Evolutionary conservation across 2,797 vertebrate species (phyloP).

Genomic region (Karalla daura): DNA sequence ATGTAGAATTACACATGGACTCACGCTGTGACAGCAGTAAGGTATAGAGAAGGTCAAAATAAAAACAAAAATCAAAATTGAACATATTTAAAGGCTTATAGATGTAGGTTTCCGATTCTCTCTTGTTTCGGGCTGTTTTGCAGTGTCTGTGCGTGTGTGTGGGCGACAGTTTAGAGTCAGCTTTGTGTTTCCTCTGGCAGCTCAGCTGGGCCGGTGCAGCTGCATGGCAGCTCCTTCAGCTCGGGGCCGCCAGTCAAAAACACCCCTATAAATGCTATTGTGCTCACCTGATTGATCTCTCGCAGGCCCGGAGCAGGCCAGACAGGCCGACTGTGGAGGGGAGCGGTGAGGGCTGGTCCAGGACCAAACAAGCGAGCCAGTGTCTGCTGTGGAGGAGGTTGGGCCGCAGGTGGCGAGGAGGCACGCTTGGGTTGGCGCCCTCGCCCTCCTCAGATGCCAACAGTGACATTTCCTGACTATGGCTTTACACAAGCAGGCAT

Average conservation of each 20-base stretch:
- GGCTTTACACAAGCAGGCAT: slow-evolving; percentile 80
- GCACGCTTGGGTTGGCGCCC: slow-evolving; percentile 81
- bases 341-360: slow-evolving; percentile 68
- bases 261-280: slow-evolving; percentile 84
- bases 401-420: slow-evolving; percentile 84
- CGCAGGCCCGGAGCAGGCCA: slow-evolving; percentile 72
- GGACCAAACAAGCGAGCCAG: slow-evolving; percentile 82
- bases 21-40: background rate
- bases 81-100: background rate
- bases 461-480: slow-evolving; percentile 85
- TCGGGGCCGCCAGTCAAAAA: slow-evolving; percentile 76
- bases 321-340: slow-evolving; percentile 78
- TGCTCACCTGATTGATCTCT: slow-evolving; percentile 85
- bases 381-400: slow-evolving; percentile 76
- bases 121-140: background rate
- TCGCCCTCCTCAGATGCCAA: slow-evolving; percentile 79
- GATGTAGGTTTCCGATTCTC: background rate
- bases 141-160: background rate
- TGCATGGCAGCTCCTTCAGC: slow-evolving; percentile 76
- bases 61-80: background rate
- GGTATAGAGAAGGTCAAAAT: background rate
- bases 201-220: slow-evolving; percentile 83
- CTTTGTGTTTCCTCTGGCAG: slow-evolving; percentile 77
- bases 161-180: slow-evolving; percentile 54
- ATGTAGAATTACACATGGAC: too few relatives aligned